Evolutionary conservation across 2,113 vertebrate species (phyloP), one percentile per base, ranked within the genome.

Genomic region (Zosterops borbonicus): DNA sequence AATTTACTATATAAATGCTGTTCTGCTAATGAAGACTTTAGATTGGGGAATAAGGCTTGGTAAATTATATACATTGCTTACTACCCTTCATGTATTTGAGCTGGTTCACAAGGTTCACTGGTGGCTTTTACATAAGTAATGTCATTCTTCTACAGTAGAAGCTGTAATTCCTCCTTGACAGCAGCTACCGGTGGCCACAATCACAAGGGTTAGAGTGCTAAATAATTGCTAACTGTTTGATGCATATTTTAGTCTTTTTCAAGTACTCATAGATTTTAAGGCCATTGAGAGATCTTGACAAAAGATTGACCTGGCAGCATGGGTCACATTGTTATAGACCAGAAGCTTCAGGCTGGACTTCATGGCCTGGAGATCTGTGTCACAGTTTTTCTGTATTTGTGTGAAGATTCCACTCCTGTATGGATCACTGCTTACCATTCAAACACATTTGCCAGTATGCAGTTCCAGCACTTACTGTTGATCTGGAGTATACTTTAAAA

Each of bases 311-410:
- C 16, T 39, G 28, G 14, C 24, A 73, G 14, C 1, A 4, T 41
- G 73, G 20, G 20, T 35, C 69, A 18, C 9, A 12, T 17, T 9
- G 1, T 69, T 53, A 25, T 0, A 1, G 52, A 46, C 20, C 33
- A 73, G 46, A 19, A 90, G 15, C 25, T 62, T 15, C 29, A 78
- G 39, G 15, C 39, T 81, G 25, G 25, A 50, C 12, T 39, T 59
- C 20, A 12, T 58, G 39, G 33, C 21, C 31, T 79, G 41, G 56
- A 78, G 37, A 23, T 37, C 13, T 76, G 2, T 55, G 50, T 29
- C 69, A 46, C 3, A 15, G 6, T 47, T 70, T 47, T 35, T 56
- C 15, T 62, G 19, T 52, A 14, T 77, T 50, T 64, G 5, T 33
- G 20, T 77, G 28, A 28, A 39, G 23, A 49, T 74, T 42, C 8